phyloP scores from a whole-genome alignment of 2,888 invertebrate genomes.

The Limnephilus lunatus region DNA sequence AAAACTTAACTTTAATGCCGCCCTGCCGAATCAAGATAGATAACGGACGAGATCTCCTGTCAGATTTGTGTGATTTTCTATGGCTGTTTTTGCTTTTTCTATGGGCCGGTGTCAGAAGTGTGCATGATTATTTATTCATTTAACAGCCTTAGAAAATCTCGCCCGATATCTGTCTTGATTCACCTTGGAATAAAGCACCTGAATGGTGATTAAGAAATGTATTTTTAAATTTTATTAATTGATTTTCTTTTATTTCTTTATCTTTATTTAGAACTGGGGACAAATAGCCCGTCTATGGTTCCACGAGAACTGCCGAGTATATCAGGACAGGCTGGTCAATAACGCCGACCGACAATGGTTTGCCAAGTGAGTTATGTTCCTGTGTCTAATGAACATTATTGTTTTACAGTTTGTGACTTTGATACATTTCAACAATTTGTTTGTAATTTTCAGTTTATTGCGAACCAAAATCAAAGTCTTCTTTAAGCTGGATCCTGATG shows the following conservation, averaged over 20 bases:
- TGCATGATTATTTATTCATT: too few species aligned
- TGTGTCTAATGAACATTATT: not conserved
- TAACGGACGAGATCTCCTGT: too few species aligned
- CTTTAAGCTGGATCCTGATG: constrained; percentile 76
- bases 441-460: constrained; percentile 73
- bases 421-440: not conserved
- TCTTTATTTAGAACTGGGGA: constrained; percentile 73
- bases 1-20: too few species aligned
- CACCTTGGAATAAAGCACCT: not conserved
- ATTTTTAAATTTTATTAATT: not conserved
- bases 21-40: too few species aligned
- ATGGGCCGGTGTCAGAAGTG: too few species aligned
- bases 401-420: not conserved
- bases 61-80: too few species aligned
- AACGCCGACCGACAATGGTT: constrained; percentile 86
- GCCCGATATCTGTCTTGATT: too few species aligned
- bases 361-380: constrained; percentile 71
- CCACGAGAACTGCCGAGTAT: constrained; percentile 91
- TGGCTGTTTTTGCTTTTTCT: too few species aligned
- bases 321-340: constrained; percentile 88
- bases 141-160: too few species aligned
- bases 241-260: not conserved
- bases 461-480: constrained; percentile 77
- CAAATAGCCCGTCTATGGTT: constrained; percentile 87
- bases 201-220: not conserved